phyloP scores from a whole-genome alignment of 2,888 invertebrate genomes.

The Horisme vitalbata region DNA sequence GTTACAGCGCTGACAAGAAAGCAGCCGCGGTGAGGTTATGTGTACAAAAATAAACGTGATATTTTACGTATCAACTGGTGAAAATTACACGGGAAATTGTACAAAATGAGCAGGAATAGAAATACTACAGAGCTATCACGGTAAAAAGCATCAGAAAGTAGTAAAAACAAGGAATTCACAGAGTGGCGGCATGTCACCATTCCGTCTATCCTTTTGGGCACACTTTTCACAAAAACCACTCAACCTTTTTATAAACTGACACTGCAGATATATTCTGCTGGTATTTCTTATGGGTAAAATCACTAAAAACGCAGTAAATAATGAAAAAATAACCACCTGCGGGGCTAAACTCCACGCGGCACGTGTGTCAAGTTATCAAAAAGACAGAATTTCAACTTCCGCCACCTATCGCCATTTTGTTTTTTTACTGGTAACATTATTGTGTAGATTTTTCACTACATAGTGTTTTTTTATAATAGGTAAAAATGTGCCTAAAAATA shows the following conservation, averaged over 20 bases:
- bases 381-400: constrained; percentile 69
- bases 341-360: constrained; percentile 81
- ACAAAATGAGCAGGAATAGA: background rate
- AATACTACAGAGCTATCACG: background rate
- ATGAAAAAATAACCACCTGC: constrained; percentile 69
- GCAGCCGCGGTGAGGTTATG: constrained; percentile 39
- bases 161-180: constrained; percentile 36
- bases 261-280: constrained; percentile 44
- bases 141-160: constrained; percentile 8
- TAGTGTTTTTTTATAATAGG: too few relatives aligned
- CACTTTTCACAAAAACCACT: constrained; percentile 58
- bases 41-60: constrained; percentile 27
- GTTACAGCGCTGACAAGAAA: background rate
- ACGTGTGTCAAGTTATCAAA: constrained; percentile 81
- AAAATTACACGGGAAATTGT: background rate
- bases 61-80: background rate
- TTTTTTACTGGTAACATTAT: constrained; percentile 53
- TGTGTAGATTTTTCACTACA: constrained; percentile 1
- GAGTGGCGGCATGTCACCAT: constrained; percentile 56
- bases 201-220: constrained; percentile 34
- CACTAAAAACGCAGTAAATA: constrained; percentile 51
- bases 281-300: constrained; percentile 40
- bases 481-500: too few relatives aligned
- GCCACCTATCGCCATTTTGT: constrained; percentile 60
- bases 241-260: constrained; percentile 45